Percentiles rank a stretch among this genome's conserved stretches.
Conservation (phyloP, 2,113 vertebrate genomes). For the Mola mola region DNA sequence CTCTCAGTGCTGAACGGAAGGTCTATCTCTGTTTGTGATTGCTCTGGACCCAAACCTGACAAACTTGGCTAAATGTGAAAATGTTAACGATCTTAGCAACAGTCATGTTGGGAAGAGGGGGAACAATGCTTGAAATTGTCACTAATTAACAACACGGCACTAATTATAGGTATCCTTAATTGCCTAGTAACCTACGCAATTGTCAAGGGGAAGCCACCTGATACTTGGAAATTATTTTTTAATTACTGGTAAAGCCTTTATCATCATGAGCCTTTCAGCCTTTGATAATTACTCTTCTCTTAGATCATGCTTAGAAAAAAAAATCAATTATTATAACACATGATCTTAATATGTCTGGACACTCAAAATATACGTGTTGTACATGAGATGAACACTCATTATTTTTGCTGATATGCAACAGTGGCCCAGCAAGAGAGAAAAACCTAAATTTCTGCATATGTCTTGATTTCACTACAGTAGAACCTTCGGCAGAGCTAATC, state of each 20-base stretch:
- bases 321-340: too few relatives aligned
- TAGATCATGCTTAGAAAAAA: conserved; percentile 67
- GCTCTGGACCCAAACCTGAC: conserved; percentile 29
- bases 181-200: conserved; percentile 79
- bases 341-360: background rate
- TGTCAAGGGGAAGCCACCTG: conserved; percentile 83
- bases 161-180: conserved; percentile 84
- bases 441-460: conserved; percentile 46
- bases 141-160: conserved; percentile 80
- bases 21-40: conserved; percentile 39
- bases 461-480: conserved; percentile 57
- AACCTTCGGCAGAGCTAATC: conserved; percentile 56
- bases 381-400: conserved; percentile 6
- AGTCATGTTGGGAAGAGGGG: conserved; percentile 56
- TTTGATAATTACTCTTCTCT: conserved; percentile 74
- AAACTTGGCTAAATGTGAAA: conserved; percentile 27
- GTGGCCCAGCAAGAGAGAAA: conserved; percentile 16
- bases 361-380: conserved; percentile 15
- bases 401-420: conserved; percentile 8
- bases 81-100: conserved; percentile 59
- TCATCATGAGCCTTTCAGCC: conserved; percentile 55
- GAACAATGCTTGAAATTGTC: conserved; percentile 66
- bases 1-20: conserved; percentile 43
- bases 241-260: conserved; percentile 76
- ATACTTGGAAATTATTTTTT: conserved; percentile 81